phyloP scores from a whole-genome alignment of 2,797 vertebrate species.

The Premnoplex brunnescens region DNA sequence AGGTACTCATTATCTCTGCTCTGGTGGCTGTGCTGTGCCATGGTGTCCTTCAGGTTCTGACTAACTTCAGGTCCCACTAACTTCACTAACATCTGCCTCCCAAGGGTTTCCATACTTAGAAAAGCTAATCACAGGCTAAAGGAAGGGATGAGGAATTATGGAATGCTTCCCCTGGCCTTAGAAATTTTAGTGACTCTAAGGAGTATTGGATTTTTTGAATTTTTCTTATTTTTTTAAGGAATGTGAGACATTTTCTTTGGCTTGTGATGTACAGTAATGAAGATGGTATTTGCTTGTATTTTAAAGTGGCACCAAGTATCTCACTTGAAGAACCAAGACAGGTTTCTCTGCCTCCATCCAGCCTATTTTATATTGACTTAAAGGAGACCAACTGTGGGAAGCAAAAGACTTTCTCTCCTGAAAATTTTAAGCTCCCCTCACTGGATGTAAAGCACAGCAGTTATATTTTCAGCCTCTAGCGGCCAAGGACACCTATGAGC shows the following conservation, averaged over 20 bases:
- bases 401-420: not conserved
- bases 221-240: not conserved
- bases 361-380: not conserved
- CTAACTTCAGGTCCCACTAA: not conserved
- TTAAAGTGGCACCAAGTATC: not conserved
- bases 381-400: not conserved
- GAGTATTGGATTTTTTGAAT: not conserved
- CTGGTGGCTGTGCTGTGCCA: not conserved
- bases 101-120: not conserved
- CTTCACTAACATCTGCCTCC: not conserved
- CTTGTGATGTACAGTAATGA: not conserved
- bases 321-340: not conserved
- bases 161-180: not conserved
- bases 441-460: not conserved
- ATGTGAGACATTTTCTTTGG: not conserved
- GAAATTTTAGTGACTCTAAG: not conserved
- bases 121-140: not conserved
- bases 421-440: not conserved
- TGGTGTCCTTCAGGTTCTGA: not conserved
- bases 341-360: not conserved
- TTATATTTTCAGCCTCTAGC: slow-evolving; percentile 3
- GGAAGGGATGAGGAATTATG: not conserved
- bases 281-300: not conserved
- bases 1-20: not conserved
- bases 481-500: slow-evolving; percentile 48